Base-by-base conservation (phyloP, 2,797 vertebrate species). In the Botia almorhae region DNA sequence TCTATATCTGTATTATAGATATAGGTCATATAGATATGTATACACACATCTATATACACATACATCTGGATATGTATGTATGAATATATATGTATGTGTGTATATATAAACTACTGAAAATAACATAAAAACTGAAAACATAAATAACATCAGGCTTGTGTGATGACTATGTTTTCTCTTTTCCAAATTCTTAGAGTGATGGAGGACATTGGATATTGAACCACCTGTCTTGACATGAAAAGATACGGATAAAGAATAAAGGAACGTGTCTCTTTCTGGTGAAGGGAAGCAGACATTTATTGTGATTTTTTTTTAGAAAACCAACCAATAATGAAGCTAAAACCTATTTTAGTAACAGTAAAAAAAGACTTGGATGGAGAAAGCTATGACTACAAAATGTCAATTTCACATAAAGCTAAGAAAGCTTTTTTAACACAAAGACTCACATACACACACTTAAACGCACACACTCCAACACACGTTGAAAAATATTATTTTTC, bases 341-440 rank as follows among this genome's bases (percentile, higher is more conserved):
- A 82, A 63, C 91, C 88, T 93, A 89, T 95, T 95, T 94, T 94
- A 89, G 91, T 91, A 93, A 88, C 82, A 90, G 85, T 81, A 82
- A 84, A 85, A 58, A 69, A 76, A 82, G 17, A 65, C 72, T 61
- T 63, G 72, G 81, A 81, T 81, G 83, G 78, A 81, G 81, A 80
- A 85, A 74, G 78, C 81, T 80, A 72, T 75, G 76, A 74, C 78
- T 67, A 64, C 56, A 73, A 81, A 39, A 78, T 71, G 75, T 80
- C 81, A 81, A 85, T 61, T 82, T 71, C 69, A 86, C 74, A 85
- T 80, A 85, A 86, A 74, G 75, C 68, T 43, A 80, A 78, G 17
- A 75, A 85, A 85, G 81, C 81, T 82, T 83, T 77, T 79, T 79
- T 51, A 64, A 55, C 65, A 80, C 76, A 88, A 82, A 81, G 56